Evolutionary conservation across 2,797 vertebrate species (phyloP), one percentile per base, ranked within the genome.

Genomic region (Tapirus indicus): DNA sequence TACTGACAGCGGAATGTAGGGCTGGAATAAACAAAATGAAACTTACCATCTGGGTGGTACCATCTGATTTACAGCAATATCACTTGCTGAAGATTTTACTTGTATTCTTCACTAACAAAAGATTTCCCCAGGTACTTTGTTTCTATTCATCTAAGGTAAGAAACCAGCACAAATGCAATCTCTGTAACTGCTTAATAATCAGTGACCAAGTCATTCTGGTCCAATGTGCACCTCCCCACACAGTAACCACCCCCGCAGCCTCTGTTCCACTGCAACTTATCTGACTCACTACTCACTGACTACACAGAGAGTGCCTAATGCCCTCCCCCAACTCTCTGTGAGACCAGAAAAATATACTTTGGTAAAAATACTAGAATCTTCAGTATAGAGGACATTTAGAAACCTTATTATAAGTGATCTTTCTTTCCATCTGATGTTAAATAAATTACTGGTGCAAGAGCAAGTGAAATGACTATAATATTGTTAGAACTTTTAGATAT

Each of bases 361-460:
- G 18, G 17, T 71, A 91, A 91, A 96, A 85, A 49, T n/a, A 88
- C 32, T 41, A 52, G 49, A 86, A 94, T 77, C 16, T 69, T 47
- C 47, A 41, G 1, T 66, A 86, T 20, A 69, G 16, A 85, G 18
- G 58, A 90, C 14, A 91, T 47, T 93, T 56, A 58, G 82, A 44
- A 94, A 80, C n/a, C 14, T 82, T 49, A 71, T 52, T 87, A 1
- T 41, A 84, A 44, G 58, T 82, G 29, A 96, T 38, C 69, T 93
- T 94, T 97, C 47, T 71, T 80, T 79, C 54, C 3, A 93, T 58
- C 44, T 88, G 49, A 95, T 79, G 6, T 86, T 84, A 84, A 91
- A 79, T 80, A 68, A 93, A 25, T 77, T 32, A 64, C 18, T 38
- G n/a, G 29, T 77, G 52, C 85, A 90, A 16, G 27, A 94, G 21